Evolutionary conservation across 2,113 vertebrate species (phyloP).

Genomic region (Odocoileus hemionus): DNA sequence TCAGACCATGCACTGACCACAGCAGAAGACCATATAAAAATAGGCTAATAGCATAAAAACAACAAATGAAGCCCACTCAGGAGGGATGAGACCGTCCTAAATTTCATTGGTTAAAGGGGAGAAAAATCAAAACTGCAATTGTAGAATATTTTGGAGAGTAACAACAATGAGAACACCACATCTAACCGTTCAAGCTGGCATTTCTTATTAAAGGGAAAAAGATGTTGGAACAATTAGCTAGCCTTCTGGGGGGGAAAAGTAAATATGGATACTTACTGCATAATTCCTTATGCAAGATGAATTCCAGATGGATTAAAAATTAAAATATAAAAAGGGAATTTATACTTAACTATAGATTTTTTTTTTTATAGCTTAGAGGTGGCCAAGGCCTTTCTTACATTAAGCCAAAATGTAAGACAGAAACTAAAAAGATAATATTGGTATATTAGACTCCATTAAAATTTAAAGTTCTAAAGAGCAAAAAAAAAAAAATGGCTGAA

Average conservation of each 20-base stretch:
- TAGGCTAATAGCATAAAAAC: neutral
- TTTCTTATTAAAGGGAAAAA: conserved; percentile 54
- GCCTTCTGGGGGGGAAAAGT: conserved; percentile 12
- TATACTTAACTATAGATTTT: neutral
- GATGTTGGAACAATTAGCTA: conserved; percentile 53
- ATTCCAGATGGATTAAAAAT: conserved; percentile 62
- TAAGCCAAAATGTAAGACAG: conserved; percentile 22
- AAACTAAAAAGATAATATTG: conserved; percentile 52
- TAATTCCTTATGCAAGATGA: conserved; percentile 60
- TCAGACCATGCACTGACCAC: neutral
- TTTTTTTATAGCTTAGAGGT: neutral
- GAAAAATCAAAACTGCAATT: conserved; percentile 13
- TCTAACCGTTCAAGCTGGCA: neutral
- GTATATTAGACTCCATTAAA: conserved; percentile 47
- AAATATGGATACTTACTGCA: conserved; percentile 29
- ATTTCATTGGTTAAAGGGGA: neutral
- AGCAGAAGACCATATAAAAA: neutral
- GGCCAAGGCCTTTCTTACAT: conserved; percentile 14
- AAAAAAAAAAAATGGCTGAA: neutral
- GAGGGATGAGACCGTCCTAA: neutral
- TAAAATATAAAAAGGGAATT: conserved; percentile 43
- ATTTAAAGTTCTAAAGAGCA: conserved; percentile 43
- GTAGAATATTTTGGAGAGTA: conserved; percentile 39
- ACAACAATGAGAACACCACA: neutral
- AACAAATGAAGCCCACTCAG: neutral